Evolutionary conservation across 2,888 invertebrate genomes (phyloP).

Genomic region (Diarsia brunnea): DNA sequence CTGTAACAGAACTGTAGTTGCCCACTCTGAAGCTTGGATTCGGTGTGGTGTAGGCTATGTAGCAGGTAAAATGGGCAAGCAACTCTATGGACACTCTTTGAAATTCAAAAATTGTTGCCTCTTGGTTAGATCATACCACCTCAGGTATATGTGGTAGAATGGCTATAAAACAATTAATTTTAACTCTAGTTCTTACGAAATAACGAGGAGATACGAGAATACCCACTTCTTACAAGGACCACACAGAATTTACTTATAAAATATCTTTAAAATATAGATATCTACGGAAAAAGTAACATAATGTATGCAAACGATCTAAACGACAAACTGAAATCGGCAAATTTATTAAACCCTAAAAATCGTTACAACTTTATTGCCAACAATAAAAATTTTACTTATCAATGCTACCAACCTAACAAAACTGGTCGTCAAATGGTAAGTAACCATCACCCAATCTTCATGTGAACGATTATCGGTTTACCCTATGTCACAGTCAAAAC

Average conservation of each 20-base stretch:
- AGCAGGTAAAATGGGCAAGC: no score
- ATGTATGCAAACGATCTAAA: constrained; percentile 41
- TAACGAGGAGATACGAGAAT: constrained; percentile 6
- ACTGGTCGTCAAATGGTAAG: constrained; percentile 45
- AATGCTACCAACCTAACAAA: constrained; percentile 62
- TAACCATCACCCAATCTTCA: constrained; percentile 51
- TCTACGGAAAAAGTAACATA: constrained; percentile 7
- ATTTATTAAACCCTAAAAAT: constrained; percentile 20
- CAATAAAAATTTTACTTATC: constrained; percentile 42
- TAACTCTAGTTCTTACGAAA: neutral
- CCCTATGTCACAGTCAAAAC: constrained; percentile 21
- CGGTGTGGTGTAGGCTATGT: no score
- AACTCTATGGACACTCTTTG: neutral
- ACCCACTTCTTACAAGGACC: neutral
- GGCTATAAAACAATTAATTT: neutral
- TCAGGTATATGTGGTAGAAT: neutral
- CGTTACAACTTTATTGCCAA: constrained; percentile 42
- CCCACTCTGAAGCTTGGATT: no score
- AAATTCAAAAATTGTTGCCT: neutral
- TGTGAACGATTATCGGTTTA: constrained; percentile 60
- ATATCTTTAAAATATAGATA: neutral
- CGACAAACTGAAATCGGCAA: constrained; percentile 32
- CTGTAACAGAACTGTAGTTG: neutral
- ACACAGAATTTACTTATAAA: constrained; percentile 21
- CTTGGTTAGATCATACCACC: neutral